phyloP scores from a whole-genome alignment of 2,888 invertebrate genomes.

The Lepidonotus clava region DNA sequence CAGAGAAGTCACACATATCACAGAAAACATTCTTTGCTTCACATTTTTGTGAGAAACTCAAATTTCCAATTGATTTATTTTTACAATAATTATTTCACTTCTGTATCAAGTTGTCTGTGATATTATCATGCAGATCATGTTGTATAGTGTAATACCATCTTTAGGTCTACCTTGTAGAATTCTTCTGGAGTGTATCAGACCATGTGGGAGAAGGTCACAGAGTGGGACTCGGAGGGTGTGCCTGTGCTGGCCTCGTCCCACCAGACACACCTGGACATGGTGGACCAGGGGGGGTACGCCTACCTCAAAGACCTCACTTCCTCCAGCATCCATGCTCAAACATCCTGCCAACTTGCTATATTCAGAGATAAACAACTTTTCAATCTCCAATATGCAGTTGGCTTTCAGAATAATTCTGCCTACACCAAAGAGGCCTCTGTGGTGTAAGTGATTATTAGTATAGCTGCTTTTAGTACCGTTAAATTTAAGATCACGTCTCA shows the following conservation, averaged over 20 bases:
- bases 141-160: too few relatives aligned
- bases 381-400: not conserved
- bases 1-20: too few relatives aligned
- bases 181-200: too few relatives aligned
- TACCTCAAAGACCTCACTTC: not conserved
- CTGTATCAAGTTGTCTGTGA: too few relatives aligned
- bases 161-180: too few relatives aligned
- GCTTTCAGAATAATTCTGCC: constrained; percentile 13
- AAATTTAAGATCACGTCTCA: too few relatives aligned
- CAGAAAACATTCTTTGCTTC: too few relatives aligned
- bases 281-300: not conserved
- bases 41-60: too few relatives aligned
- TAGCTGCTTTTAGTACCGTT: too few relatives aligned
- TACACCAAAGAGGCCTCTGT: not conserved
- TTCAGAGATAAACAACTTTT: not conserved
- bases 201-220: not conserved
- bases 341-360: not conserved
- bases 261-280: not conserved
- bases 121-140: too few relatives aligned
- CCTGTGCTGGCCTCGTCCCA: not conserved
- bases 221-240: not conserved
- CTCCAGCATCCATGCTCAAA: not conserved
- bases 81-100: too few relatives aligned
- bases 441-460: not conserved
- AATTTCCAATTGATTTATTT: too few relatives aligned